Evolutionary conservation across 1,140 invertebrate genomes (phyloP).

Genomic region (Ganaspis sp.): DNA sequence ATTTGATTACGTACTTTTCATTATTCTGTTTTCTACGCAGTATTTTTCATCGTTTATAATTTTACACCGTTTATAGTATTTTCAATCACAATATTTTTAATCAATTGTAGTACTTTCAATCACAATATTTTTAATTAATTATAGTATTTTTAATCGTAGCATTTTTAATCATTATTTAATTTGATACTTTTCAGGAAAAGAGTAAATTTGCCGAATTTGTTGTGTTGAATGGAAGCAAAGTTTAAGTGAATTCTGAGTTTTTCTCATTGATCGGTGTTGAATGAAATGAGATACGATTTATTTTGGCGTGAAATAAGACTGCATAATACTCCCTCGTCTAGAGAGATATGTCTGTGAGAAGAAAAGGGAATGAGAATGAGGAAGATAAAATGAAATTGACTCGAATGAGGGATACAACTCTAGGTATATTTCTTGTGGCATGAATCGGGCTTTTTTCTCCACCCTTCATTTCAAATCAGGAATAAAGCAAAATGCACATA

Average conservation of each 20-base stretch:
- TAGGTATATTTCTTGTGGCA: not conserved
- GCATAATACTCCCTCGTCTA: not conserved
- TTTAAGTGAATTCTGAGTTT: not conserved
- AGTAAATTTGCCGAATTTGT: too few relatives aligned
- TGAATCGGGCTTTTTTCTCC: not conserved
- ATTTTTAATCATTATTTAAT: too few relatives aligned
- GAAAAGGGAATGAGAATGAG: not conserved
- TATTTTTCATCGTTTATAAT: too few relatives aligned
- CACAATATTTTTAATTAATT: too few relatives aligned
- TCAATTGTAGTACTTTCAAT: too few relatives aligned
- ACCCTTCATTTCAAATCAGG: slow-evolving; percentile 1
- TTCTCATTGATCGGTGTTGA: not conserved
- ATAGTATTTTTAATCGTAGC: too few relatives aligned
- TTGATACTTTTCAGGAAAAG: too few relatives aligned
- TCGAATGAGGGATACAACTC: slow-evolving; percentile 25
- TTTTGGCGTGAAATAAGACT: slow-evolving; percentile 13
- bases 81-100: too few relatives aligned
- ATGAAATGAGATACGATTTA: not conserved
- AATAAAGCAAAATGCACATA: not conserved
- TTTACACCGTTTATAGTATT: too few relatives aligned
- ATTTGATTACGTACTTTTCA: too few relatives aligned
- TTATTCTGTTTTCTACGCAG: too few relatives aligned
- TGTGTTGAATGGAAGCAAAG: not conserved
- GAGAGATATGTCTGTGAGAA: not conserved
- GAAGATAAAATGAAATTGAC: slow-evolving; percentile 26